Evolutionary conservation across 2,888 invertebrate genomes (phyloP), one percentile per base, ranked within the genome.

Genomic region (Drosophila diplacantha): DNA sequence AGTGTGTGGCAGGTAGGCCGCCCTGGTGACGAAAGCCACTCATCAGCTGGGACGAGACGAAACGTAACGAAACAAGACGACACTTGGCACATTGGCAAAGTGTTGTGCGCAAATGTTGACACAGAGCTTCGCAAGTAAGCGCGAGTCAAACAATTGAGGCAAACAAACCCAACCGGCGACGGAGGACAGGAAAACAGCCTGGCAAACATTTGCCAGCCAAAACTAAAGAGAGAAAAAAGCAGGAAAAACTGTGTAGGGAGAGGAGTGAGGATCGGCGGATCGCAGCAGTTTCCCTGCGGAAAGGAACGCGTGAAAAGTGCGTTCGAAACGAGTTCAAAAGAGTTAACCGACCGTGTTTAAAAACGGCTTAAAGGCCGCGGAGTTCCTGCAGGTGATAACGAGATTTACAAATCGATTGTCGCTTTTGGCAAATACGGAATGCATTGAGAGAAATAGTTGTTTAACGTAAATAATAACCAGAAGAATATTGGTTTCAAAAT

Each of bases 321-420:
- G 83, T 46, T 46, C 29, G 44, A 46, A 69, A 65, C 59, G 47
- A 62, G 71, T 69, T 53, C 64, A 49, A 50, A 55, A 35, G 59
- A 57, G 51, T 55, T 53, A 47, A 60, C 58, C 56, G 57, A 52
- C 64, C 52, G 35, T 81, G 73, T 79, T 78, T 79, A 70, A 66
- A 73, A 69, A 74, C 58, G 73, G 68, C 77, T 80, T 81, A 73
- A 68, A 72, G 58, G 57, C 60, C 26, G 14, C 9, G 16, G 54
- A 12, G 51, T 63, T 57, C 49, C 53, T 63, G 60, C 67, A 64
- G 67, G 73, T 84, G 84, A 84, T 85, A 85, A 83, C 81, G 74
- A 83, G 75, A 74, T 84, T 84, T 85, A 85, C 85, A 85, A 83
- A 83, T 85, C 85, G 85, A 84, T 83, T 77, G 60, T 46, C 74